Conservation (phyloP, 2,113 vertebrate genomes). For the Sphyrna mokarran region DNA sequence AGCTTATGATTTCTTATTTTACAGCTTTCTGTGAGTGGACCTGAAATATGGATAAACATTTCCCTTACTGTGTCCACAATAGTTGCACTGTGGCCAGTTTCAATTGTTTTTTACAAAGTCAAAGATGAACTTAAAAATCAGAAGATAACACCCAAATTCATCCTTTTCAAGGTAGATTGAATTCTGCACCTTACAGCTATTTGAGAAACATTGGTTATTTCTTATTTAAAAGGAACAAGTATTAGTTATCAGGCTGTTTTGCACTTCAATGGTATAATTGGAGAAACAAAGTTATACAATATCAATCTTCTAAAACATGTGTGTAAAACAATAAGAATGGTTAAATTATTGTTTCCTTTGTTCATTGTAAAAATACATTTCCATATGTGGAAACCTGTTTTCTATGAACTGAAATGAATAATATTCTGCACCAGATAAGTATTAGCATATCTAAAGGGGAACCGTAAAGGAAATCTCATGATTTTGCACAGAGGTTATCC, state of each 20-base stretch:
- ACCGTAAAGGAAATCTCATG: not conserved
- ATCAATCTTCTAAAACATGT: not conserved
- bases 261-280: not conserved
- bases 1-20: not conserved
- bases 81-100: conserved; percentile 71
- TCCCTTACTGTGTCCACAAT: conserved; percentile 68
- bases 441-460: not conserved
- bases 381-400: not conserved
- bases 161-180: conserved; percentile 71
- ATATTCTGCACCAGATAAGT: not conserved
- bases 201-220: not conserved
- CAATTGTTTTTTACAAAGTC: conserved; percentile 71
- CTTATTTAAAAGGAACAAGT: not conserved
- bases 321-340: not conserved
- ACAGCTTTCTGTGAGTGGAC: conserved; percentile 45
- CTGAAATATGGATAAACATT: conserved; percentile 67
- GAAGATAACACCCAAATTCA: conserved; percentile 75
- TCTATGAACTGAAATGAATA: not conserved
- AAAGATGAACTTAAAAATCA: conserved; percentile 53
- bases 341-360: not conserved
- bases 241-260: not conserved
- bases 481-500: not conserved
- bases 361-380: not conserved
- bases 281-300: not conserved
- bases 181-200: too few relatives aligned